Evolutionary conservation across 2,113 vertebrate genomes (phyloP), one percentile per base, ranked within the genome.

Genomic region (Nannobrachium achirus): DNA sequence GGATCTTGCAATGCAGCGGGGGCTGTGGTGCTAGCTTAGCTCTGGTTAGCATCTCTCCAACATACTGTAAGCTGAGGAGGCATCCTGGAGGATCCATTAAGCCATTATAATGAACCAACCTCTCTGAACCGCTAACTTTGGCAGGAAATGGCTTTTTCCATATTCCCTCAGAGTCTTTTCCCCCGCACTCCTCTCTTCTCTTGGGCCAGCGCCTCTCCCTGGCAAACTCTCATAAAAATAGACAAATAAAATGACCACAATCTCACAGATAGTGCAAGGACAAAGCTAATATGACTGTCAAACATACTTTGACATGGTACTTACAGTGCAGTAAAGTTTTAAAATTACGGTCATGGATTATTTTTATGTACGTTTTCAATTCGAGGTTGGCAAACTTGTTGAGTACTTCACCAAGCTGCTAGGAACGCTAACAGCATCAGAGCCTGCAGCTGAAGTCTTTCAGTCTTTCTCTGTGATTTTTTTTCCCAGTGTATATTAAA

Each of bases 51-150:
- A 84, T 85, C 52, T 66, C 67, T 81, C 48, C 66, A 73, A 66
- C 59, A 76, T 39, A 79, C 83, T 81, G 87, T 85, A 90, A 90
- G 83, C 70, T 69, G 73, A 90, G 86, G 84, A 88, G 88, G 80
- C 81, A 86, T 90, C 80, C 91, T 91, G 90, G 81, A 89, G 89
- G 87, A 91, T 90, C 85, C 89, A 92, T 92, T 91, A 91, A 85
- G 83, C 73, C 79, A 69, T 78, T 87, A 80, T 87, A 89, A 90
- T 82, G 80, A 89, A 90, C 82, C 82, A 89, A 88, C 81, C 74
- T 85, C 87, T 79, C 85, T 79, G 82, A 90, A 88, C 88, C 88
- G 80, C 78, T 88, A 81, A 83, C 81, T 90, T 87, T 92, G 91
- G 90, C 90, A 90, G 86, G 83, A 89, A 90, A 83, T 76, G 63